These are phyloP conservation scores for Galaxea fascicularis DNA, from an alignment of 92 coral and sea anemone species.

Conservation along the genomic window DNA sequence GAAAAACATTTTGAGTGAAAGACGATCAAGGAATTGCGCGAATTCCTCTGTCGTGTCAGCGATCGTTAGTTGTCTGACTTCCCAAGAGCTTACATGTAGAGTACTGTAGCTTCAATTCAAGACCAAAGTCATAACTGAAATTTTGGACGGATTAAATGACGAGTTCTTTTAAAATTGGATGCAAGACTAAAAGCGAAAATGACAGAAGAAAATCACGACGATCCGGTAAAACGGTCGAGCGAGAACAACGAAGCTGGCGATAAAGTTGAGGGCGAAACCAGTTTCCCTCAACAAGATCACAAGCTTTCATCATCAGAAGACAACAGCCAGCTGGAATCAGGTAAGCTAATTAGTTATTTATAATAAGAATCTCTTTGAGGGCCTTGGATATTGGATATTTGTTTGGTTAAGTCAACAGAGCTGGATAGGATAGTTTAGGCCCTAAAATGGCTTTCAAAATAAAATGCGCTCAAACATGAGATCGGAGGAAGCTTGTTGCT, in stretches of 20 bases:
- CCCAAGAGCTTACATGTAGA: no score
- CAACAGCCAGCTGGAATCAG: constrained; percentile 26
- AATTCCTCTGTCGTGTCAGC: constrained; percentile 37
- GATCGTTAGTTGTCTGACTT: background rate
- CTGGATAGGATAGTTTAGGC: background rate
- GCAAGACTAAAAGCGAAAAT: background rate
- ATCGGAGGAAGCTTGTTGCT: no score
- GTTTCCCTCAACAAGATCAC: background rate
- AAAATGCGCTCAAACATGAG: no score
- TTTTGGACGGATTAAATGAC: background rate
- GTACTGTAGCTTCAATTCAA: background rate
- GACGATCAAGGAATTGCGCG: constrained; percentile 26
- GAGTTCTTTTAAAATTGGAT: background rate
- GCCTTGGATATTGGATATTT: background rate
- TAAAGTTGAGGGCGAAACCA: background rate
- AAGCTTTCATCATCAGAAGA: background rate
- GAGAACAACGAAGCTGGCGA: constrained; percentile 5
- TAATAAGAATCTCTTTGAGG: background rate
- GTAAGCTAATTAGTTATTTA: constrained; percentile 31
- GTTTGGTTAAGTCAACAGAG: background rate
- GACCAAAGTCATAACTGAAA: background rate
- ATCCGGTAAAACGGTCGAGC: background rate
- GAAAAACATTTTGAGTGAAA: background rate
- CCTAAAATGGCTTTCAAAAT: no score
- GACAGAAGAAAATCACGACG: constrained; percentile 27